These are phyloP conservation scores for Phenacoccus solenopsis DNA, from an alignment of 1,140 invertebrate genomes.

Conservation along the genomic window DNA sequence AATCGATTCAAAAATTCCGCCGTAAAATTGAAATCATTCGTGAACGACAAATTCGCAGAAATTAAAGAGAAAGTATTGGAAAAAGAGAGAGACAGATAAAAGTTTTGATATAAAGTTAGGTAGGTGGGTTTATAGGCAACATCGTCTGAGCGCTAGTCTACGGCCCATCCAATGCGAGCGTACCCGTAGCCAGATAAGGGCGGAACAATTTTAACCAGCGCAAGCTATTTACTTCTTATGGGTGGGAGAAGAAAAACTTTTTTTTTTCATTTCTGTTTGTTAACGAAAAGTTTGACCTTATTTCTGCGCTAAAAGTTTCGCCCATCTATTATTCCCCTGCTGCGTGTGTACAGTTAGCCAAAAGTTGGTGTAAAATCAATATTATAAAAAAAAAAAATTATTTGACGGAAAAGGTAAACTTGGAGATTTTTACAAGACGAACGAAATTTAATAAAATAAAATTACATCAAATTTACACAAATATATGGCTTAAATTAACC, in stretches of 20 bases:
- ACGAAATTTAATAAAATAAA: not conserved
- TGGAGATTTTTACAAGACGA: not conserved
- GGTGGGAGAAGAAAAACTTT: slow-evolving; percentile 16
- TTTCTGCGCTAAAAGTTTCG: slow-evolving; percentile 13
- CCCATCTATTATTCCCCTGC: slow-evolving; percentile 13
- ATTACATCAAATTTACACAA: no score
- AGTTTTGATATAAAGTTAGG: slow-evolving; percentile 17
- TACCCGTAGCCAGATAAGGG: slow-evolving; percentile 9
- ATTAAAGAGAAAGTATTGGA: slow-evolving; percentile 17
- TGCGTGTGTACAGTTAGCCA: slow-evolving; percentile 8
- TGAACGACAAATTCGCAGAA: slow-evolving; percentile 8
- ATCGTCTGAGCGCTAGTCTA: slow-evolving; percentile 15
- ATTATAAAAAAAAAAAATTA: not conserved
- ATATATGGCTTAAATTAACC: no score
- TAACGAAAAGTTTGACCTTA: slow-evolving; percentile 18
- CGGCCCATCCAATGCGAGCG: slow-evolving; percentile 11
- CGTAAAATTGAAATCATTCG: not conserved
- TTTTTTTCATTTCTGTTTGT: slow-evolving; percentile 11
- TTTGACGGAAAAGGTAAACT: slow-evolving; percentile 9
- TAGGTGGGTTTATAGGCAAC: slow-evolving; percentile 13
- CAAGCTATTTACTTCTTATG: slow-evolving; percentile 18
- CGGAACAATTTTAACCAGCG: slow-evolving; percentile 17
- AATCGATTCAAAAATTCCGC: not conserved
- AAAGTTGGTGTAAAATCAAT: slow-evolving; percentile 11
- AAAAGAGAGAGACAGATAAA: slow-evolving; percentile 17